These are phyloP conservation scores for Anomalospiza imberbis DNA, from an alignment of 2,797 vertebrate genomes.

Conservation along the genomic window DNA sequence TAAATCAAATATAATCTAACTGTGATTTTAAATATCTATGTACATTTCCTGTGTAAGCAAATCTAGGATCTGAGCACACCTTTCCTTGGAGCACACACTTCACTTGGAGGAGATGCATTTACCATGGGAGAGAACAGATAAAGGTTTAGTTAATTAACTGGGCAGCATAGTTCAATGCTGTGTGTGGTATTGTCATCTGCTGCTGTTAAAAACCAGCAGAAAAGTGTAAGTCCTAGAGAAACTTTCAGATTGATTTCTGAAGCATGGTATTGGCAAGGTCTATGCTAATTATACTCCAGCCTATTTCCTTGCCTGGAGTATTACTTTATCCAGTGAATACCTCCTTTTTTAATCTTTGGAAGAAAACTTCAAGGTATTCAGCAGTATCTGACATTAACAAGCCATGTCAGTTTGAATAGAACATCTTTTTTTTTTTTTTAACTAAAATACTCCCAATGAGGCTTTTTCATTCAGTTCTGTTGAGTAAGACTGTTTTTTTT, in stretches of 20 bases:
- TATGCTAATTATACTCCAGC: not conserved
- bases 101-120: not conserved
- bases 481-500: not conserved
- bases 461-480: not conserved
- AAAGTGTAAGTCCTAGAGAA: not conserved
- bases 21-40: not conserved
- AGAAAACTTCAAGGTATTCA: not conserved
- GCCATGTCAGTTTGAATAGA: not conserved
- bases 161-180: not conserved
- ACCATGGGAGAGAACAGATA: not conserved
- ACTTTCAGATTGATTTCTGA: not conserved
- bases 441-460: not conserved
- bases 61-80: not conserved
- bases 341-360: not conserved
- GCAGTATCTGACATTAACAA: not conserved
- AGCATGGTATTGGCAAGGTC: not conserved
- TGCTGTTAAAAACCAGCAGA: not conserved
- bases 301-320: not conserved
- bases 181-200: not conserved
- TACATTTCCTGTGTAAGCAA: not conserved
- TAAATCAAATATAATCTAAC: not conserved
- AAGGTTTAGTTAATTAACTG: constrained; percentile 1
- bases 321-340: not conserved
- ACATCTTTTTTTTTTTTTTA: not conserved
- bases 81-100: not conserved